Base-by-base conservation (phyloP, 2,888 invertebrate genomes). In the Hemithea aestivaria region DNA sequence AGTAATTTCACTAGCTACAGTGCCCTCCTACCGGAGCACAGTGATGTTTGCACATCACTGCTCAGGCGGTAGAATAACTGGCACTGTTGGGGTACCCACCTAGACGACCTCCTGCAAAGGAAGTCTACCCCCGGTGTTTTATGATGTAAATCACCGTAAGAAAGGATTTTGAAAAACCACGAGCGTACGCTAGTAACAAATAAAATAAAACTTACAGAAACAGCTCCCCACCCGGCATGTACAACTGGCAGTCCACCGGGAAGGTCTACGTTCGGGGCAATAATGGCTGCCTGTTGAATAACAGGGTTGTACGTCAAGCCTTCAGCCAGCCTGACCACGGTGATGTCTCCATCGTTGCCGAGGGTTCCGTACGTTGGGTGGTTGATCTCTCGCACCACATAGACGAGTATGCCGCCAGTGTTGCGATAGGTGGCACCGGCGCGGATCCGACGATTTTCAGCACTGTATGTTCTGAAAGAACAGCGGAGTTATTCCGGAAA, bases 161-260 rank as follows among this genome's bases (percentile, higher is more conserved):
- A n/a, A n/a, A n/a, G n/a, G n/a, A n/a, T n/a, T n/a, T n/a, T n/a
- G n/a, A n/a, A n/a, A n/a, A n/a, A n/a, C n/a, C n/a, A n/a, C n/a
- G n/a, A n/a, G n/a, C n/a, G n/a, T n/a, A n/a, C n/a, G n/a, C n/a
- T n/a, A n/a, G n/a, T n/a, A n/a, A n/a, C n/a, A n/a, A n/a, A n/a
- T n/a, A n/a, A n/a, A n/a, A n/a, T n/a, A n/a, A n/a, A n/a, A 55
- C 58, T 59, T 26, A 62, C 61, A 21, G 51, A 16, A 1, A 58
- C 56, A 2, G 55, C 41, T 1, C 62, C 62, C 62, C 62, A 63
- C 1, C 52, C 45, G 1, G 45, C 51, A 5, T 55, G 37, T 1
- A 16, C 31, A 1, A 60, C 31, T 0, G 1, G 10, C 2, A 53
- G 12, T 27, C 38, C 35, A n/a, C 35, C 23, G 1, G 57, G 53